Evolutionary conservation across 2,888 invertebrate genomes (phyloP).

Genomic region (Conchocele bisecta): DNA sequence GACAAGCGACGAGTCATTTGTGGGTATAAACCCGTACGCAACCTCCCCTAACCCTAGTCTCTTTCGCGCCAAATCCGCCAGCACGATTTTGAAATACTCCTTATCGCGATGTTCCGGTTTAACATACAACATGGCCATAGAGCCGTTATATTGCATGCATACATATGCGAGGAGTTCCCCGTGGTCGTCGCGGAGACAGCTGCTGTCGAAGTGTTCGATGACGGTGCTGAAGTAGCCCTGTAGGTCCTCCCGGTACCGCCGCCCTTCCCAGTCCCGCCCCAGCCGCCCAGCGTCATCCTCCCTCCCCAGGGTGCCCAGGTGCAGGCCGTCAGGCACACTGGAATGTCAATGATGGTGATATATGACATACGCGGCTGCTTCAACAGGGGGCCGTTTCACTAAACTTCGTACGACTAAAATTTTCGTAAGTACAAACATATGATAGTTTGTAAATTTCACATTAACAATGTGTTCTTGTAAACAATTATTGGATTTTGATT

Average conservation of each 20-base stretch:
- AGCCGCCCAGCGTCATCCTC: slow-evolving; percentile 67
- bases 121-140: slow-evolving; percentile 76
- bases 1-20: slow-evolving; percentile 69
- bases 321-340: slow-evolving; percentile 72
- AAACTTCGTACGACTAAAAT: too few relatives aligned
- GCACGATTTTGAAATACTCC: slow-evolving; percentile 71
- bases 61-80: slow-evolving; percentile 70
- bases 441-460: too few relatives aligned
- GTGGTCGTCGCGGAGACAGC: slow-evolving; percentile 66
- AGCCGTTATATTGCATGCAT: slow-evolving; percentile 77
- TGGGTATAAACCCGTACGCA: slow-evolving; percentile 74
- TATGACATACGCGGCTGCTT: too few relatives aligned
- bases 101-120: slow-evolving; percentile 68
- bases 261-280: slow-evolving; percentile 67
- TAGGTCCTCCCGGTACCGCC: slow-evolving; percentile 64
- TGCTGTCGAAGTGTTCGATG: slow-evolving; percentile 73
- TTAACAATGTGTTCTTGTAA: too few relatives aligned
- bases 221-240: slow-evolving; percentile 72
- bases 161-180: slow-evolving; percentile 74
- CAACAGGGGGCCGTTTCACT: too few relatives aligned
- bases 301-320: slow-evolving; percentile 61
- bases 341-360: too few relatives aligned
- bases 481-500: too few relatives aligned
- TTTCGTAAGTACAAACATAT: too few relatives aligned
- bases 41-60: slow-evolving; percentile 67